phyloP scores from a whole-genome alignment of 1,140 invertebrate species.

The Calliphora vicina region DNA sequence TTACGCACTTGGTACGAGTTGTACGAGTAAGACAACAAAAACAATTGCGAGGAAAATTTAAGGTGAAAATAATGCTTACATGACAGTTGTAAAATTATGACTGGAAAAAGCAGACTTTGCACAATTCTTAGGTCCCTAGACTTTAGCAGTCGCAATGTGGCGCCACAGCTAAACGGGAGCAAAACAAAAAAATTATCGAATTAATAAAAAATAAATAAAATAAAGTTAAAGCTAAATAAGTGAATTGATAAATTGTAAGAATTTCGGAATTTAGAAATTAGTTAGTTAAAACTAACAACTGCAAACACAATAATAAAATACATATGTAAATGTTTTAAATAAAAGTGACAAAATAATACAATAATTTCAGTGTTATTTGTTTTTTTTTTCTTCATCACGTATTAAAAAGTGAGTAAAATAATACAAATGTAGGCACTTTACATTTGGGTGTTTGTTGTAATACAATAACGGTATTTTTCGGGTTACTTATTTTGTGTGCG shows the following conservation, averaged over 20 bases:
- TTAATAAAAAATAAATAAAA: background rate
- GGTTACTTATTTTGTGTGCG: background rate
- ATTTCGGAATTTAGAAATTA: no score
- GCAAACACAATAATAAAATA: background rate
- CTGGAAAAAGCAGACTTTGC: conserved; percentile 27
- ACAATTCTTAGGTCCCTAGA: conserved; percentile 18
- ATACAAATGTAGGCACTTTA: no score
- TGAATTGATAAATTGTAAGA: background rate
- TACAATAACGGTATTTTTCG: background rate
- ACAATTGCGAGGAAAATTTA: conserved; percentile 15
- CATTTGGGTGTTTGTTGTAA: background rate
- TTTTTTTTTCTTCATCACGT: background rate
- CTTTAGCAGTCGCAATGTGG: conserved; percentile 25
- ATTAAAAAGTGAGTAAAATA: background rate
- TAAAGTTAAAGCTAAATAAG: background rate
- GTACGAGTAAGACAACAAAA: background rate
- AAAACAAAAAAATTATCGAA: background rate
- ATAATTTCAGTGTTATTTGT: background rate
- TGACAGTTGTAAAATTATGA: conserved; percentile 29
- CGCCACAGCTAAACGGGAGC: conserved; percentile 22
- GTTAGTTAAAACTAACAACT: background rate
- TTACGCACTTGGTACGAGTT: background rate
- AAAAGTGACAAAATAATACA: background rate
- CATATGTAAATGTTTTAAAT: background rate
- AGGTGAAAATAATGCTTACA: conserved; percentile 27